Evolutionary conservation across 2,797 vertebrate species (phyloP).

Genomic region (Lithobates pipiens): DNA sequence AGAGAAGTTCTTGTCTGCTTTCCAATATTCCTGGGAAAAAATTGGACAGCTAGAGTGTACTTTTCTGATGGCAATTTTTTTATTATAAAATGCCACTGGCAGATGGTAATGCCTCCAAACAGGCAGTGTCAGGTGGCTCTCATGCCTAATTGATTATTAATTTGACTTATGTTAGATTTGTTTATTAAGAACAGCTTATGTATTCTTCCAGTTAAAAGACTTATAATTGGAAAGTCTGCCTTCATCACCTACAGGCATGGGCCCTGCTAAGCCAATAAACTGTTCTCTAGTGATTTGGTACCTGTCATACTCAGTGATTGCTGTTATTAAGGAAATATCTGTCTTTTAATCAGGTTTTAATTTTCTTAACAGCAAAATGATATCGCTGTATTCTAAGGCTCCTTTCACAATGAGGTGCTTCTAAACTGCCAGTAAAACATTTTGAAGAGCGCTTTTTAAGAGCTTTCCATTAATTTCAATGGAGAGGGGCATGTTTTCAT

Average conservation of each 20-base stretch:
- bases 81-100: constrained; percentile 58
- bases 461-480: no score
- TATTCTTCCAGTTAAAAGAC: constrained; percentile 59
- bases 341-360: no score
- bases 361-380: no score
- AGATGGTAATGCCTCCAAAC: constrained; percentile 60
- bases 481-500: no score
- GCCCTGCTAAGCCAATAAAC: constrained; percentile 29
- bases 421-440: no score
- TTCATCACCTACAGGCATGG: constrained; percentile 61
- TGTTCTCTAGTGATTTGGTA: neutral
- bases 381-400: no score
- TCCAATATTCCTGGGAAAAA: constrained; percentile 39
- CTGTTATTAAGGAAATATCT: neutral
- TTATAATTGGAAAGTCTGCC: constrained; percentile 65
- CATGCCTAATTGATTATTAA: constrained; percentile 72
- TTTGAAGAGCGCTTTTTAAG: no score
- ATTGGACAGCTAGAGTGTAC: constrained; percentile 50
- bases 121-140: constrained; percentile 68
- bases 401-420: no score
- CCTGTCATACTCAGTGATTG: constrained; percentile 14
- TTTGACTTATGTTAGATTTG: constrained; percentile 61
- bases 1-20: constrained; percentile 31
- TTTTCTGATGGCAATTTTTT: constrained; percentile 59
- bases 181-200: constrained; percentile 62